Percentiles rank a stretch among this genome's conserved stretches.
These are phyloP conservation scores for Dunckerocampus dactyliophorus DNA, from an alignment of 2,113 vertebrate species.

Conservation along the genomic window DNA sequence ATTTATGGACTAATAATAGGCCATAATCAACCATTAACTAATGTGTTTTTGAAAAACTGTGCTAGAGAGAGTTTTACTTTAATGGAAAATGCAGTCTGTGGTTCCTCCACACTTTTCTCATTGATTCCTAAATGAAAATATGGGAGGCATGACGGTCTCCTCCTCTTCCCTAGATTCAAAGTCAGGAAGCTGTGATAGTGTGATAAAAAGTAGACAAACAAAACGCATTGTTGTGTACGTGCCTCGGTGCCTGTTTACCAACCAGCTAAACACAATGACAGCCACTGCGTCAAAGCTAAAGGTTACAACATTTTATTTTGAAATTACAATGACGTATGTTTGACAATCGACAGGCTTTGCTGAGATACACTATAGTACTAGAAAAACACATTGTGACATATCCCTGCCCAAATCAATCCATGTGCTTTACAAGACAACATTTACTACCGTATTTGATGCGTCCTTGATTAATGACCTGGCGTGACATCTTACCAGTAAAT, in stretches of 20 bases:
- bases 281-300: slow-evolving; percentile 24
- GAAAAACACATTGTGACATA: no score
- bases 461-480: slow-evolving; percentile 7
- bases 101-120: no score
- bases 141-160: background rate
- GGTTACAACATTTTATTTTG: slow-evolving; percentile 32
- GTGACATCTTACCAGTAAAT: background rate
- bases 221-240: slow-evolving; percentile 54
- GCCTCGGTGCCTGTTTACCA: slow-evolving; percentile 40
- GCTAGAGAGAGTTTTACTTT: no score
- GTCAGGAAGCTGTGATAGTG: slow-evolving; percentile 52
- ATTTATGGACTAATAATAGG: no score
- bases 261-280: slow-evolving; percentile 47
- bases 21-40: no score
- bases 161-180: slow-evolving; percentile 27
- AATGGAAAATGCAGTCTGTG: background rate
- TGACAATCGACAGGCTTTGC: no score
- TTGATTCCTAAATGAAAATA: no score
- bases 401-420: background rate
- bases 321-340: no score
- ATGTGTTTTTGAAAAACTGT: no score
- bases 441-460: slow-evolving; percentile 14
- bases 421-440: slow-evolving; percentile 7
- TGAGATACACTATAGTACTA: no score
- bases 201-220: slow-evolving; percentile 56